Conservation (phyloP, 2,888 invertebrate genomes). For the Tenthredo scrophulariae region DNA sequence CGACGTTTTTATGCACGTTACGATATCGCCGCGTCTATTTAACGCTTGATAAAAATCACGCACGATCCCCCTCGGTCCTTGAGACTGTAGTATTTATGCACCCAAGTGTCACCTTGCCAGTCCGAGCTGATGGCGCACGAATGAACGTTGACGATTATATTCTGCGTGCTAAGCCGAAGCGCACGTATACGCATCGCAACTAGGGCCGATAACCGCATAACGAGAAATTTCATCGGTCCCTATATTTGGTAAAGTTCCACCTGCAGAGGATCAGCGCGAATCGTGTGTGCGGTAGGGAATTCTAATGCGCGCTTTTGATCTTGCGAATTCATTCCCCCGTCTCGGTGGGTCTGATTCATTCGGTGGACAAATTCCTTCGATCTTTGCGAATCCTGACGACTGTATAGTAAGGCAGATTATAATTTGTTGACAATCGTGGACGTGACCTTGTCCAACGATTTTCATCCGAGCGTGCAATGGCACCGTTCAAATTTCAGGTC, state of each 20-base stretch:
- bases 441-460: constrained; percentile 41
- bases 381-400: not conserved
- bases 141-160: not conserved
- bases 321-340: not conserved
- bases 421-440: constrained; percentile 17
- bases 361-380: not conserved
- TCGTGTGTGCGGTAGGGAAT: not conserved
- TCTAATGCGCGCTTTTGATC: not conserved
- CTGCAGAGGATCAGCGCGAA: not conserved
- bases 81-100: constrained; percentile 12
- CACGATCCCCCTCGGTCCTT: constrained; percentile 26
- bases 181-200: constrained; percentile 32
- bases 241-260: not conserved
- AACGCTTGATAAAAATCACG: constrained; percentile 1
- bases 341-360: not conserved
- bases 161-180: not conserved
- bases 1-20: not conserved
- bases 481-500: constrained; percentile 24
- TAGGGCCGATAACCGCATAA: constrained; percentile 8
- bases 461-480: constrained; percentile 20
- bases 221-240: not conserved
- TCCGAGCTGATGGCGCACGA: not conserved
- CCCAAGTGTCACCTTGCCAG: constrained; percentile 30
- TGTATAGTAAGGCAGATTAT: not conserved
- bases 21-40: not conserved